Percentiles rank a stretch among this genome's conserved stretches.
These are phyloP conservation scores for Drosophila busckii DNA, from an alignment of 1,140 invertebrate species.

Conservation along the genomic window DNA sequence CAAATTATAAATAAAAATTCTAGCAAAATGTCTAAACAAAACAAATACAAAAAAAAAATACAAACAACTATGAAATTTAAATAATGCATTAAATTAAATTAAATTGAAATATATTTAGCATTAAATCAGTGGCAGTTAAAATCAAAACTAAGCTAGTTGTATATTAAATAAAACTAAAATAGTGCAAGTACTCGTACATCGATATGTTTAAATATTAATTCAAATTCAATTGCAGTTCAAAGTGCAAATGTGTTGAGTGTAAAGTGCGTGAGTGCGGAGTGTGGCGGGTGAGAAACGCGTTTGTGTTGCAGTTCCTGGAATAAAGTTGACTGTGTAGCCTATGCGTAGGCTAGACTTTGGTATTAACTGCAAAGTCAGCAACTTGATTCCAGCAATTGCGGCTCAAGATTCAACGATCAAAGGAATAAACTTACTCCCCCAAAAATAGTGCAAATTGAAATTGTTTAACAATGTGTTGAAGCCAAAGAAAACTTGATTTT, in stretches of 20 bases:
- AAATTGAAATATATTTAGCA: conserved; percentile 3
- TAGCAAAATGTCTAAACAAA: conserved; percentile 48
- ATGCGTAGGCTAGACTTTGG: conserved; percentile 64
- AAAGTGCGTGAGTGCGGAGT: conserved; percentile 2
- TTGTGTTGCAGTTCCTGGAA: conserved; percentile 78
- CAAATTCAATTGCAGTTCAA: neutral
- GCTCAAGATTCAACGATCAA: conserved; percentile 42
- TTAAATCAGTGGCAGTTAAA: conserved; percentile 37
- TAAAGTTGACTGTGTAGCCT: conserved; percentile 79
- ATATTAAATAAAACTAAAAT: conserved; percentile 28
- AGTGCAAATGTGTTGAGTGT: neutral
- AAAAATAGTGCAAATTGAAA: too few species aligned
- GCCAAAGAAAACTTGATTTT: too few species aligned
- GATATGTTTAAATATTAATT: conserved; percentile 8
- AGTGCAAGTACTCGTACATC: conserved; percentile 37
- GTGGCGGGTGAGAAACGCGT: conserved; percentile 9
- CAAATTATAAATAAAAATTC: conserved; percentile 45
- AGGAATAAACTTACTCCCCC: conserved; percentile 22
- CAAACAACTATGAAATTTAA: too few species aligned
- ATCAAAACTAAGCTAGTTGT: conserved; percentile 53
- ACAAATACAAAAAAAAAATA: conserved; percentile 23
- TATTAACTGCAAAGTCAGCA: conserved; percentile 75
- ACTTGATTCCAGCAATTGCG: conserved; percentile 79
- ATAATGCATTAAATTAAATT: too few species aligned
- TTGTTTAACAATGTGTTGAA: too few species aligned